phyloP scores from a whole-genome alignment of 2,797 vertebrate genomes.

The Lerista edwardsae region DNA sequence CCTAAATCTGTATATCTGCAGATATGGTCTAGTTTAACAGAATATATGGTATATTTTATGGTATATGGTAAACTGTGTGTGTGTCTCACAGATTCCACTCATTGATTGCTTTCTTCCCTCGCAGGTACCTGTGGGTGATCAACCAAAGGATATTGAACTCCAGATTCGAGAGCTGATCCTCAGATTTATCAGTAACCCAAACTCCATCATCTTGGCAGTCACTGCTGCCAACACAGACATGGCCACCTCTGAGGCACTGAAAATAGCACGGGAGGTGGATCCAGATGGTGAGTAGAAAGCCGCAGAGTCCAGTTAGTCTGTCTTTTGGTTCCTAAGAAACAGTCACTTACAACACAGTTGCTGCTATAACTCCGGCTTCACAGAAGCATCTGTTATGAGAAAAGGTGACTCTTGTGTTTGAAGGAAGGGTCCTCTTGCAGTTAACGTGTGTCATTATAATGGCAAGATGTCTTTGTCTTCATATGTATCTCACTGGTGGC shows the following conservation, averaged over 20 bases:
- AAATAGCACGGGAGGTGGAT: conserved; percentile 97
- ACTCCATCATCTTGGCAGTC: conserved; percentile 97
- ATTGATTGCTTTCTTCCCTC: neutral
- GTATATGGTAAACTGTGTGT: too few relatives aligned
- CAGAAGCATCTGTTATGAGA: conserved; percentile 2
- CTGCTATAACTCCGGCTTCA: neutral
- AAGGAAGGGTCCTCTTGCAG: conserved; percentile 2
- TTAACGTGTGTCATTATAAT: neutral
- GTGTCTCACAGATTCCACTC: neutral
- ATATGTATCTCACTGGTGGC: neutral
- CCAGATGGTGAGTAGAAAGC: conserved; percentile 85
- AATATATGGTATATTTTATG: neutral
- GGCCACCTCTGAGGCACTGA: conserved; percentile 98
- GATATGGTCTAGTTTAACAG: neutral
- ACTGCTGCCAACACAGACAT: conserved; percentile 98
- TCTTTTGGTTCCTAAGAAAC: neutral
- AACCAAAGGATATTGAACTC: conserved; percentile 96
- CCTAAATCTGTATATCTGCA: too few relatives aligned
- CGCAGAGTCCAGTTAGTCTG: conserved; percentile 2
- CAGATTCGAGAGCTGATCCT: conserved; percentile 96
- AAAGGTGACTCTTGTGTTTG: neutral
- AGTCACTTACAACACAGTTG: neutral
- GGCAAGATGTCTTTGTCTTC: neutral
- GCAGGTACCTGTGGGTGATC: conserved; percentile 96
- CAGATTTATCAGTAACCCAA: conserved; percentile 97